Percentiles rank a stretch among this genome's conserved stretches.
Evolutionary conservation across 2,888 invertebrate species (phyloP).

Genomic region (Allophyes oxyacanthae): DNA sequence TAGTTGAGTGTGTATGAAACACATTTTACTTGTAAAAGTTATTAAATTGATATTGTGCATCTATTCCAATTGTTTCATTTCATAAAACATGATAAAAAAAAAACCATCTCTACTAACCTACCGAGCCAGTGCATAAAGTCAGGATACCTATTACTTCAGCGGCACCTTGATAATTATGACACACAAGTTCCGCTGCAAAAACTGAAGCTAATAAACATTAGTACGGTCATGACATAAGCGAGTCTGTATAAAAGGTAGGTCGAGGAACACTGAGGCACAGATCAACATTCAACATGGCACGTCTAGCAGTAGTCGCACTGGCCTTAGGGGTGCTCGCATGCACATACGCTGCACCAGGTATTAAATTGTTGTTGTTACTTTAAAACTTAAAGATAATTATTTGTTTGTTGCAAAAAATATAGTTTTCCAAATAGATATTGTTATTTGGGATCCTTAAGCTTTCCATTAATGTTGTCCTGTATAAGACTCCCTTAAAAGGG

Average conservation of each 20-base stretch:
- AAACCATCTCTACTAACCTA: too few species aligned
- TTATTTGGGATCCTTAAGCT: too few species aligned
- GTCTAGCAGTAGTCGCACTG: conserved; percentile 71
- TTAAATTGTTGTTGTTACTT: conserved; percentile 18
- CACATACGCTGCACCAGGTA: conserved; percentile 78
- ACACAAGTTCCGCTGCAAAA: conserved; percentile 67
- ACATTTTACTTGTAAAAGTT: too few species aligned
- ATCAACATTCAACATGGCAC: conserved; percentile 74
- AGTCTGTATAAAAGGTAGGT: conserved; percentile 69
- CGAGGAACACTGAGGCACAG: conserved; percentile 61
- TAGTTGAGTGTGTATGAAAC: too few species aligned
- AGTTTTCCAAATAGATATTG: too few species aligned
- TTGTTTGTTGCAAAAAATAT: too few species aligned
- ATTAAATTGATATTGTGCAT: too few species aligned
- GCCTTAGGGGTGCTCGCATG: conserved; percentile 77
- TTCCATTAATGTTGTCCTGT: too few species aligned
- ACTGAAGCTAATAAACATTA: conserved; percentile 73
- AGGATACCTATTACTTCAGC: conserved; percentile 21
- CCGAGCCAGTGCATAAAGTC: conserved; percentile 6
- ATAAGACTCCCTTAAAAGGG: too few species aligned
- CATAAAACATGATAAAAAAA: too few species aligned
- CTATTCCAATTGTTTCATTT: too few species aligned
- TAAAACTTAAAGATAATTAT: neutral
- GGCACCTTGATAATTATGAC: conserved; percentile 61
- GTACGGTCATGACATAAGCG: conserved; percentile 73